Conservation (phyloP, 1,140 invertebrate genomes). For the Drosophila lini region DNA sequence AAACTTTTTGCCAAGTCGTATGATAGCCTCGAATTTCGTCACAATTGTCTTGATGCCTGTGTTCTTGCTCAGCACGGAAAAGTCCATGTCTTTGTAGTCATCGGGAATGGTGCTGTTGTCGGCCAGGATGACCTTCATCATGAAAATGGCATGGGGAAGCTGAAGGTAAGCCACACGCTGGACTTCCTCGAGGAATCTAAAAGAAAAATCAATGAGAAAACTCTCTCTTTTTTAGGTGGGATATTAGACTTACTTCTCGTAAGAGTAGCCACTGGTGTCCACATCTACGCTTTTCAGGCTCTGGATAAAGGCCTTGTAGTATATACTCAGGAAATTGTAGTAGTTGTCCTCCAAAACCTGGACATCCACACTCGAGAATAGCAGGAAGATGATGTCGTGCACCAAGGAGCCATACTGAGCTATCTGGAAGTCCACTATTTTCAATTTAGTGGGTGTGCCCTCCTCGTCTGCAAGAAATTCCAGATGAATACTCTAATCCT, state of each 20-base stretch:
- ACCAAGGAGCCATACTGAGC: conserved; percentile 85
- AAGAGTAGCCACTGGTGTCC: conserved; percentile 57
- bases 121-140: conserved; percentile 73
- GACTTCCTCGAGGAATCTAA: conserved; percentile 71
- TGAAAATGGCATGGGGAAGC: conserved; percentile 71
- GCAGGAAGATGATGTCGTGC: conserved; percentile 86
- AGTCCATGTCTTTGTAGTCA: conserved; percentile 74
- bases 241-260: conserved; percentile 51
- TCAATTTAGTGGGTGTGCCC: conserved; percentile 84
- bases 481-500: background rate
- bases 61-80: conserved; percentile 59
- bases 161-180: conserved; percentile 60
- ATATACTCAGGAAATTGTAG: conserved; percentile 85
- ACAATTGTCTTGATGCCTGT: conserved; percentile 52
- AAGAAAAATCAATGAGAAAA: background rate
- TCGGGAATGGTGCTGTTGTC: conserved; percentile 66
- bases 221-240: no score
- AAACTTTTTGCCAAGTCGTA: conserved; percentile 65
- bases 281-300: conserved; percentile 67
- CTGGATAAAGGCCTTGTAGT: conserved; percentile 85
- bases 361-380: conserved; percentile 85
- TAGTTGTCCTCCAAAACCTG: conserved; percentile 84
- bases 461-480: conserved; percentile 49
- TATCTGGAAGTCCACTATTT: conserved; percentile 88
- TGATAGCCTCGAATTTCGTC: conserved; percentile 59